phyloP scores from a whole-genome alignment of 2,888 invertebrate genomes.

The Frankliniella fusca region DNA sequence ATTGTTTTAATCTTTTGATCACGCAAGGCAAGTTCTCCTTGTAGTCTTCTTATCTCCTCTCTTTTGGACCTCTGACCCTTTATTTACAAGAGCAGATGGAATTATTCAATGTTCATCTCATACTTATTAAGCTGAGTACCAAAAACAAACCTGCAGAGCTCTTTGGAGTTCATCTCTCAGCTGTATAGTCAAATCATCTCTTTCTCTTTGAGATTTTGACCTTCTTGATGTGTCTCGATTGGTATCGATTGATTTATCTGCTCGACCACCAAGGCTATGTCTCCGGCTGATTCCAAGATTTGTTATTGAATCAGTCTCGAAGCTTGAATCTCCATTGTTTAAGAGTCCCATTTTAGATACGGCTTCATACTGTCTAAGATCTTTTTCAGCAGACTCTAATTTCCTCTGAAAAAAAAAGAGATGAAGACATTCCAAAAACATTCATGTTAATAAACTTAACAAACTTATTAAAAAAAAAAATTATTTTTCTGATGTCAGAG shows the following conservation, averaged over 20 bases:
- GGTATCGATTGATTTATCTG: neutral
- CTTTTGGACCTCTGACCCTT: constrained; percentile 3
- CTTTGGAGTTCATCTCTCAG: constrained; percentile 1
- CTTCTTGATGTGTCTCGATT: neutral
- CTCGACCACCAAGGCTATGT: constrained; percentile 1
- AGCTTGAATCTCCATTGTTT: neutral
- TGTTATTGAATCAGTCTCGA: constrained; percentile 8
- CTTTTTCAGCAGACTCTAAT: neutral
- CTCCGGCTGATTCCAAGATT: neutral
- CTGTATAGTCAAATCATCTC: neutral
- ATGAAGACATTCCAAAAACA: neutral
- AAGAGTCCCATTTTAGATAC: neutral
- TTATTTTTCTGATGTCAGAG: neutral
- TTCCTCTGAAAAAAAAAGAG: neutral
- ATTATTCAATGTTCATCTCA: neutral
- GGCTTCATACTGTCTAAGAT: constrained; percentile 5
- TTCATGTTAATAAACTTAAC: neutral
- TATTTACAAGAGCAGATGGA: neutral
- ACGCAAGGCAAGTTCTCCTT: neutral
- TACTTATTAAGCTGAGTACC: neutral
- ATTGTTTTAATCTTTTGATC: constrained; percentile 13
- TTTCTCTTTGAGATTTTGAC: neutral
- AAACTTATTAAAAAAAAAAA: neutral
- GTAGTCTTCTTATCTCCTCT: constrained; percentile 4
- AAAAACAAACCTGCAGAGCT: neutral